Evolutionary conservation across 2,797 vertebrate genomes (phyloP), one percentile per base, ranked within the genome.

Genomic region (Rhinella marina): DNA sequence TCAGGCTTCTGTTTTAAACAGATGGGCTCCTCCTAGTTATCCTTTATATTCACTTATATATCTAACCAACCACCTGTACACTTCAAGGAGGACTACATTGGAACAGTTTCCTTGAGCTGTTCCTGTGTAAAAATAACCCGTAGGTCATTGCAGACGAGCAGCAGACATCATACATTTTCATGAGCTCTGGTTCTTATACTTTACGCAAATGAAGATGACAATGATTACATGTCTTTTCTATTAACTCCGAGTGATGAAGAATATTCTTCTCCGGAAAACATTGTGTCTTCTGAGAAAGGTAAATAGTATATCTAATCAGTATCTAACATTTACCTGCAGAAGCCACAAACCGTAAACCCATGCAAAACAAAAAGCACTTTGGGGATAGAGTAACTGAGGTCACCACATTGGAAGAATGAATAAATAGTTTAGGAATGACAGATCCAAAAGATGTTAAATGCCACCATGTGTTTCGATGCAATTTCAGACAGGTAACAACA

Each of bases 401-500:
- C 23, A 29, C 78, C 27, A 21, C 6, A 10, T 29, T 70, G 23
- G 41, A 54, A 52, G 7, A 70, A 68, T 66, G 16, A 82, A 62
- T 32, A 54, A 83, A 68, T 56, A 70, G 64, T 54, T 29, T 27
- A 54, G 62, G 16, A 54, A 70, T 17, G 29, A 83, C 48, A 83
- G 64, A 27, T 25, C 13, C 14, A 10, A 10, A 57, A 81, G 48
- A 54, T 7, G 72, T 79, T 52, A 86, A 86, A 81, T 72, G 23
- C 41, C 78, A 81, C 23, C 54, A 59, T 48, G 77, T 81, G 77
- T 23, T 81, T 81, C 7, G 27, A 56, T 14, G 90, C 21, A n/a
- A 88, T 25, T 88, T 82, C 21, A 86, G 23, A 81, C 84, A 92
- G 81, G 81, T 88, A 70, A 57, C 57, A 81, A 82, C 54, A 84